Evolutionary conservation across 2,888 invertebrate species (phyloP), one percentile per base, ranked within the genome.

Genomic region (Pimpla rufipes): DNA sequence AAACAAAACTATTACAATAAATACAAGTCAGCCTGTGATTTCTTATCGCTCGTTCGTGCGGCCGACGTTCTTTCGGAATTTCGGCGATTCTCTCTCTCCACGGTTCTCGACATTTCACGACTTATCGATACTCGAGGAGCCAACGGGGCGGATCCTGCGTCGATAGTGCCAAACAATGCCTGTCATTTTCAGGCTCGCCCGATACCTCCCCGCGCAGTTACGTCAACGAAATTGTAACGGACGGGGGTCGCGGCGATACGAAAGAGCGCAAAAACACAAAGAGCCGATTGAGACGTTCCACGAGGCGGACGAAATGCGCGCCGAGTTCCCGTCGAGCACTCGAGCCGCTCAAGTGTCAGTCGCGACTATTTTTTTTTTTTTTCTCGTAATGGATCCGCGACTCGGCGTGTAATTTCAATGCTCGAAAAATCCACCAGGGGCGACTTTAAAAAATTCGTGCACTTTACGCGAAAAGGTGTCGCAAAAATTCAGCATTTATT

Each of bases 81-180:
- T 29, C n/a, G 47, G 11, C 47, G 47, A 47, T 47, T 47, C 5
- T 47, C 13, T 47, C n/a, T 47, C 1, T 3, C n/a, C n/a, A n/a
- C 40, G 67, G 35, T 78, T 42, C 45, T 52, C 62, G 64, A 52
- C n/a, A 47, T 42, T 42, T 42, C 42, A 42, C 42, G n/a, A 47
- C n/a, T 47, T 47, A n/a, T 47, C n/a, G 5, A 47, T 47, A 29
- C 1, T 16, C 21, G 40, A 11, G 35, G 29, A 13, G 40, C 35
- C 13, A n/a, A 37, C 18, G 21, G 52, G 23, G 16, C 52, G 52
- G 52, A 35, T 16, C 11, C 62, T 64, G 42, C 45, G 64, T 64
- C 79, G 71, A 79, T 79, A 79, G 66, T 18, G 45, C 57, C 71
- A 66, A 62, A 79, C 79, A 73, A 73, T 66, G 55, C 71, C 57